Base-by-base conservation (phyloP, 2,113 vertebrate species). In the Chrysemys picta region DNA sequence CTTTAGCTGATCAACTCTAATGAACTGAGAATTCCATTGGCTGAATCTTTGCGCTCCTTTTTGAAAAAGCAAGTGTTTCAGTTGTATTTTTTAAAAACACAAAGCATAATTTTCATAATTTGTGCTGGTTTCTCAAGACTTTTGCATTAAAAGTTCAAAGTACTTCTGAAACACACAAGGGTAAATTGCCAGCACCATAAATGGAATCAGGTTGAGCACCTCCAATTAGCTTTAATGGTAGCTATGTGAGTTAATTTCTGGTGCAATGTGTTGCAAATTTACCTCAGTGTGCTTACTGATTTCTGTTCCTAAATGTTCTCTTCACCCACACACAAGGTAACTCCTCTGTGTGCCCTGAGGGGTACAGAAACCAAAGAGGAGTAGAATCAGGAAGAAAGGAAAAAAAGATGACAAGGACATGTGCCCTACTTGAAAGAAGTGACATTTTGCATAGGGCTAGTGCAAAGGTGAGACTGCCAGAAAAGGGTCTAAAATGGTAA, bases 281-380 rank as follows among this genome's bases (percentile, higher is more conserved):
- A 87, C 12, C 19, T 80, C 69, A 80, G 16, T 90, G 59, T 89
- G 93, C 65, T 92, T 94, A 96, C 76, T 95, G 81, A 94, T 93
- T 91, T n/a, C 50, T 65, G 0, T 4, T 65, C 65, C 54, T 93
- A 96, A 86, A 93, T 89, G 65, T 85, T 93, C 88, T 84, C 47
- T 91, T 87, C 3, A 3, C 24, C 57, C 80, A 52, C 50, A 75
- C 45, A 75, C 50, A 85, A 82, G n/a, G 5, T 8, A 86, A 56
- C 3, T 94, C 27, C 69, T 53, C 17, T 92, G 10, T 54, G 24
- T 76, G 59, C 54, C 76, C 59, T 91, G 42, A 95, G 10, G 53
- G 56, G 22, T 82, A 89, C 10, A 95, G 57, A 91, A 87, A 57
- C 75, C 21, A 86, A 87, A 94, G 49, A 94, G 52, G 38, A 56